Evolutionary conservation across 2,888 invertebrate species (phyloP).

Genomic region (Machimus rusticus): DNA sequence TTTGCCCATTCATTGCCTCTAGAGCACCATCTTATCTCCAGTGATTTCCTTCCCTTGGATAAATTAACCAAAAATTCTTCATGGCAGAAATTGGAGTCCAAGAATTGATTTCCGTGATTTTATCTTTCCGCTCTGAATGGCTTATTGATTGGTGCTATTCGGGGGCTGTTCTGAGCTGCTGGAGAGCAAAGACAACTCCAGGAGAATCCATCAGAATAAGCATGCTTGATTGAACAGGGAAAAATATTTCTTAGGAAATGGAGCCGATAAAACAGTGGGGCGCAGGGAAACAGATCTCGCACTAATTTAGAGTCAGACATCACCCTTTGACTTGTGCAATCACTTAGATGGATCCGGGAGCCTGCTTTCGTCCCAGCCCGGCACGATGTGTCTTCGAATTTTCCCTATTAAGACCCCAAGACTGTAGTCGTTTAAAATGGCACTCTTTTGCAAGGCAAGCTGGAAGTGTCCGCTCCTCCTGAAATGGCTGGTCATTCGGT

Average conservation of each 20-base stretch:
- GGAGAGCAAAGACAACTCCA: slow-evolving; percentile 25
- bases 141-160: slow-evolving; percentile 36
- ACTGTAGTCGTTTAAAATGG: background rate
- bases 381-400: background rate
- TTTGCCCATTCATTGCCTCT: slow-evolving; percentile 38
- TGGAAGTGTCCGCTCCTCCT: background rate
- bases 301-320: slow-evolving; percentile 21
- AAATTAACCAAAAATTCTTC: slow-evolving; percentile 38
- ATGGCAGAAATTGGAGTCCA: slow-evolving; percentile 28
- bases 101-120: slow-evolving; percentile 40
- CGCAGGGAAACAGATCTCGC: background rate
- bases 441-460: slow-evolving; percentile 23
- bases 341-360: background rate
- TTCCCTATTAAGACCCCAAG: background rate
- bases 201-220: slow-evolving; percentile 35
- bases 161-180: background rate
- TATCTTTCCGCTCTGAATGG: slow-evolving; percentile 38
- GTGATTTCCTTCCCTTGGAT: slow-evolving; percentile 37
- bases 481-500: slow-evolving; percentile 17
- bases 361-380: background rate
- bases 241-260: slow-evolving; percentile 29
- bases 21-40: slow-evolving; percentile 38
- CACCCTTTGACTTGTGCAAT: slow-evolving; percentile 20
- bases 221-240: slow-evolving; percentile 32
- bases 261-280: slow-evolving; percentile 8